Base-by-base conservation (phyloP, 1,140 invertebrate genomes). In the Euwallacea fornicatus region DNA sequence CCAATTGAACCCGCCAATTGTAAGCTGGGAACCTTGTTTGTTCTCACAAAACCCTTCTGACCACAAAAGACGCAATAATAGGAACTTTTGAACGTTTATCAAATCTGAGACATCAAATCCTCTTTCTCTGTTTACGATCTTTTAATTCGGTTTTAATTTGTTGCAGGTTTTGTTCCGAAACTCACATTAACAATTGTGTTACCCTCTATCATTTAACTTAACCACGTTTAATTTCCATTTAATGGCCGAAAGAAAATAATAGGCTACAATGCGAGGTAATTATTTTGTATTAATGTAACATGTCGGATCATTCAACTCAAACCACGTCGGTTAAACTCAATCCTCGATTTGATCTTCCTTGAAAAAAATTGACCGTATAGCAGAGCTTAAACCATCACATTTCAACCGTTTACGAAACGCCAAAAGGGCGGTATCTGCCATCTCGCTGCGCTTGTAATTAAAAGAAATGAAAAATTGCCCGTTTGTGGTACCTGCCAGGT, bases 381-480 rank as follows among this genome's bases (percentile, higher is more conserved):
- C 21, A 33, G 21, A 33, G 21, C 21, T 33, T 33, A 33, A 33
- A 33, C 21, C 21, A 33, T 33, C 53, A 46, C 65, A 44, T 58
- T 67, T 44, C 8, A 67, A 67, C 65, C 65, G 55, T 67, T 68
- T 68, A 60, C 56, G 43, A 61, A 61, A 60, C 56, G 56, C 21
- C 46, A 59, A 68, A 59, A 61, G 16, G 66, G 66, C 66, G 66
- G 66, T 68, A 68, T 68, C 66, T 68, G 58, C 58, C 58, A 68
- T 68, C 66, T 68, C 33, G 66, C 66, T 50, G 7, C 56, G 66
- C 7, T 44, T 8, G 56, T 68, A 68, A 68, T 68, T 68, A 68
- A 68, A 68, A 68, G 66, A 68, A 60, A 68, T 68, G 66, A 68
- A 68, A 68, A 68, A 68, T 68, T 68, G 58, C 56, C 44, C 42